Percentiles rank a stretch among this genome's conserved stretches.
Evolutionary conservation across 1,140 invertebrate genomes (phyloP).

Genomic region (Drosophila kurseongensis): DNA sequence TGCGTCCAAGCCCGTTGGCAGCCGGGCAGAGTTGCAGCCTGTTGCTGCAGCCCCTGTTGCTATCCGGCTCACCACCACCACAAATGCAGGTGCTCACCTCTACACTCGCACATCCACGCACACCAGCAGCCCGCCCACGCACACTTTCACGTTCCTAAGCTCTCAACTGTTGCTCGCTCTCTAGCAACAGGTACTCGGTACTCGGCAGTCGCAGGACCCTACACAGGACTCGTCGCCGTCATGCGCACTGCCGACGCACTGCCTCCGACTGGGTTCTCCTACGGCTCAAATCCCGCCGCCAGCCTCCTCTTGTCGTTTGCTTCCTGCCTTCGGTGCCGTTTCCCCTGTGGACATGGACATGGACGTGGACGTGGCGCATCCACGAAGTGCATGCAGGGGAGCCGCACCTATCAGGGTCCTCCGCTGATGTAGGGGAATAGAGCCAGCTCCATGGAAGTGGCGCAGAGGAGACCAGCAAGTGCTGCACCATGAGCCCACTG

Average conservation of each 20-base stretch:
- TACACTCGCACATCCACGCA: conserved; percentile 9
- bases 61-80: conserved; percentile 15
- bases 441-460: too few species aligned
- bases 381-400: conserved; percentile 5
- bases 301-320: neutral
- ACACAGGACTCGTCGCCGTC: conserved; percentile 6
- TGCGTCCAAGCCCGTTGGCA: conserved; percentile 20
- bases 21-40: conserved; percentile 39
- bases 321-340: neutral
- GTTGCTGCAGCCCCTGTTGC: conserved; percentile 53
- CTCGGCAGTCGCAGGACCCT: conserved; percentile 9
- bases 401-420: conserved; percentile 24
- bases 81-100: conserved; percentile 1
- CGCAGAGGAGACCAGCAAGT: too few species aligned
- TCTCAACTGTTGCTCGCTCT: conserved; percentile 82
- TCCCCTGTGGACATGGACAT: neutral
- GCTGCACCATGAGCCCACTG: too few species aligned
- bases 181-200: conserved; percentile 77
- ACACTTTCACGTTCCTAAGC: conserved; percentile 19
- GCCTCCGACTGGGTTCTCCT: neutral
- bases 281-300: neutral
- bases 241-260: conserved; percentile 38
- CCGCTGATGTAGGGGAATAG: neutral
- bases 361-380: neutral
- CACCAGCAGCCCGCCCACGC: conserved; percentile 23